Evolutionary conservation across 1,140 invertebrate species (phyloP), one percentile per base, ranked within the genome.

Genomic region (Drosophila lowei): DNA sequence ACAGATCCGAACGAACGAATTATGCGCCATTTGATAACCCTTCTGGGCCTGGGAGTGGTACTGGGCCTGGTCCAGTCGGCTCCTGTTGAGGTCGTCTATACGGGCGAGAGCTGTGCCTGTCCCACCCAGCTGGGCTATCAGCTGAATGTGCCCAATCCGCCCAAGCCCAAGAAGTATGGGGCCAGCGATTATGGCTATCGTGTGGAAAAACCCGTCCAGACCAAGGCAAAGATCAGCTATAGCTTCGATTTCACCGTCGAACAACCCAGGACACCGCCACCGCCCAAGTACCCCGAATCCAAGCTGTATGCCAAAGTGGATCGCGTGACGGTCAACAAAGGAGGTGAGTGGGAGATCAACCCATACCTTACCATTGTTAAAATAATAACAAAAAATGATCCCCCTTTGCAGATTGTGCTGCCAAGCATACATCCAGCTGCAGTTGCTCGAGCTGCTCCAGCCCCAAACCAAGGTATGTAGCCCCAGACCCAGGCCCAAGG

Each of bases 221-320:
- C 77, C 21, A 90, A 90, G 66, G 79, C 83, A 41, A 90, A 90
- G 61, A 89, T 90, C 4, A 88, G 65, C 52, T 90, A 91, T 41
- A 81, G 81, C 59, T 90, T 91, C 28, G 90, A 91, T 47, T 85
- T 91, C 25, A 77, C 75, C 6, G 90, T 91, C 1, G 83, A 90
- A 52, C 77, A 90, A 28, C 90, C 90, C 1, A 66, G 75, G 7
- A 77, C 79, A 5, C 77, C 85, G 6, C 18, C 63, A 2, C 85
- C 76, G 6, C 65, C 61, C 5, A 76, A 78, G 38, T 73, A 75
- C n/a, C 80, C 80, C 11, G 13, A 42, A 11, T 43, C 64, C 23
- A 84, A 90, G 59, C 67, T 90, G 1, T 88, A 77, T 16, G 83
- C 89, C 57, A 89, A 84, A 48, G 74, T 90, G 50, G 89, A 90